phyloP scores from a whole-genome alignment of 2,113 vertebrate genomes.

The Neomonachus schauinslandi region DNA sequence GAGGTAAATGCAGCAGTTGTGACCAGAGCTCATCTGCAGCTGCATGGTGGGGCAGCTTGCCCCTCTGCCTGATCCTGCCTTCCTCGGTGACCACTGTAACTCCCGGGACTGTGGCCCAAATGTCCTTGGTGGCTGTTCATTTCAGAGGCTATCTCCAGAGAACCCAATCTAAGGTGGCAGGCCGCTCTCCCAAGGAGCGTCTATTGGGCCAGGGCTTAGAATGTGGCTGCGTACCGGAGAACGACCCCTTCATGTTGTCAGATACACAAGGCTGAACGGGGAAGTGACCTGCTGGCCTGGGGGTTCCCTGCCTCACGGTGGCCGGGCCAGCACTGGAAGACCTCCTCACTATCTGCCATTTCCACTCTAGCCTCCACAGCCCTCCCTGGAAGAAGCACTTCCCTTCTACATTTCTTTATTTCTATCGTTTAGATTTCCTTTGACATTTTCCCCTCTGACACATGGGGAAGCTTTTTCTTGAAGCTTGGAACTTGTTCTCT shows the following conservation, averaged over 20 bases:
- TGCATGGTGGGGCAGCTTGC: neutral
- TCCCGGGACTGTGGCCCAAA: neutral
- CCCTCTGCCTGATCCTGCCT: neutral
- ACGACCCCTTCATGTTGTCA: neutral
- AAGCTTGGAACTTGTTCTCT: neutral
- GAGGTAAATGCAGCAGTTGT: neutral
- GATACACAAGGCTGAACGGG: neutral
- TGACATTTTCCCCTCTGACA: neutral
- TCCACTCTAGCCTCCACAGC: too few species aligned
- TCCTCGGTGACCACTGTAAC: neutral
- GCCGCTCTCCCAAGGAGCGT: too few species aligned
- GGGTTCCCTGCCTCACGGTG: fast-evolving
- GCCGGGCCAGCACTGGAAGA: neutral
- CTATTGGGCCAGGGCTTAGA: fast-evolving
- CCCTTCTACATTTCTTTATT: neutral
- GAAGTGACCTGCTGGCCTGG: too few species aligned
- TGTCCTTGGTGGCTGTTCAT: too few species aligned
- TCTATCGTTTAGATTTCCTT: neutral
- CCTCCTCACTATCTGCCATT: neutral
- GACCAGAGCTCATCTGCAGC: neutral
- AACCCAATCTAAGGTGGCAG: neutral
- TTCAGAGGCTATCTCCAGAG: neutral
- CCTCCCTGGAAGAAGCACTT: neutral
- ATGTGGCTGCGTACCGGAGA: neutral
- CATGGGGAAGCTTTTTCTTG: neutral